phyloP scores from a whole-genome alignment of 2,797 vertebrate species.

The Myotis pilosus region DNA sequence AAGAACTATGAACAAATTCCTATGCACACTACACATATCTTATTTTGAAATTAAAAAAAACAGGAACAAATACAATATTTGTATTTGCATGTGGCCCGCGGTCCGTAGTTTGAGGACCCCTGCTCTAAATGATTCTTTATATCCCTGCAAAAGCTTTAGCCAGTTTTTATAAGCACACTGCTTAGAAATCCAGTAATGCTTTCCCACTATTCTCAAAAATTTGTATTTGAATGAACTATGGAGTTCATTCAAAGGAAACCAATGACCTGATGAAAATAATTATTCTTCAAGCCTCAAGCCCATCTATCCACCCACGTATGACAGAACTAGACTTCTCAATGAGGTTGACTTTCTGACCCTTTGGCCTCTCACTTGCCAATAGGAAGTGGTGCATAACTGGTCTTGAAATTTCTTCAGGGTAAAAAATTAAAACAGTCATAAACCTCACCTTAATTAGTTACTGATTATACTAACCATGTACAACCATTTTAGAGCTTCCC shows the following conservation, averaged over 20 bases:
- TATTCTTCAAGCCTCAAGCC: conserved; percentile 14
- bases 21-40: too few relatives aligned
- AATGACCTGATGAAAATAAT: conserved; percentile 27
- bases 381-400: not conserved
- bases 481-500: conserved; percentile 69
- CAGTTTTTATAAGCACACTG: not conserved
- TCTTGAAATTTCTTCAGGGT: conserved; percentile 58
- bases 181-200: conserved; percentile 18
- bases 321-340: conserved; percentile 7
- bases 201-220: not conserved
- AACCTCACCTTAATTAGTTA: conserved; percentile 69
- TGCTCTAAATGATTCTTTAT: not conserved
- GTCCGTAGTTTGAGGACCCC: too few relatives aligned
- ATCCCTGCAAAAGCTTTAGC: not conserved
- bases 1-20: too few relatives aligned
- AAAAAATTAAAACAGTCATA: conserved; percentile 50
- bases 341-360: not conserved
- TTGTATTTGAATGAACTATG: too few relatives aligned
- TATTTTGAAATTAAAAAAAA: too few relatives aligned
- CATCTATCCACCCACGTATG: not conserved
- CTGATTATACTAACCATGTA: conserved; percentile 72
- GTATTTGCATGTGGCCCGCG: too few relatives aligned
- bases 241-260: conserved; percentile 29
- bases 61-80: too few relatives aligned
- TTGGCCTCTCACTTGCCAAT: not conserved